Conservation (phyloP, 1,140 invertebrate genomes). For the Drosophila bifasciata region DNA sequence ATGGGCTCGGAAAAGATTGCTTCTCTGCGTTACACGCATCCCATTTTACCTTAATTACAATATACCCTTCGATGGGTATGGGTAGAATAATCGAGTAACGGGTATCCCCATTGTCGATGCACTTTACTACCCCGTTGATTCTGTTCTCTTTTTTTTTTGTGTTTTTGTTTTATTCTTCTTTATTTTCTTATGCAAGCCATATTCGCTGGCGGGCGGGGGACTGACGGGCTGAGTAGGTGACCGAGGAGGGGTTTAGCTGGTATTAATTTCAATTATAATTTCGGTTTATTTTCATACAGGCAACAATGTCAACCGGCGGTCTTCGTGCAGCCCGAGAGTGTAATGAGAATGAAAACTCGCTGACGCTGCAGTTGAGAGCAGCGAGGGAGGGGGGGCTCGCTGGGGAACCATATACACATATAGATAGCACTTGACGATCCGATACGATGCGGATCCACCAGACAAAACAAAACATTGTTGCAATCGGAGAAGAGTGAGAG, state of each 20-base stretch:
- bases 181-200: not conserved
- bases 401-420: too few relatives aligned
- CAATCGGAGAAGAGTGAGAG: too few relatives aligned
- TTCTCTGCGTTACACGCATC: too few relatives aligned
- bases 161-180: conserved; percentile 9
- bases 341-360: conserved; percentile 26
- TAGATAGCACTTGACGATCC: not conserved
- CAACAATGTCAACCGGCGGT: conserved; percentile 36
- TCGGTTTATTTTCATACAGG: conserved; percentile 52
- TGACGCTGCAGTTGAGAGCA: conserved; percentile 47
- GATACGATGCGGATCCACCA: too few relatives aligned
- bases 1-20: too few relatives aligned
- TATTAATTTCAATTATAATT: conserved; percentile 39
- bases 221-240: too few relatives aligned
- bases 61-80: too few relatives aligned
- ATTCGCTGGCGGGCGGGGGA: too few relatives aligned
- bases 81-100: not conserved
- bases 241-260: not conserved
- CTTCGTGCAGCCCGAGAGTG: conserved; percentile 4
- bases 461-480: too few relatives aligned
- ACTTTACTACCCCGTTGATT: not conserved
- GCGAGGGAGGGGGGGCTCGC: too few relatives aligned
- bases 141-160: not conserved
- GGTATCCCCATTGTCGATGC: conserved; percentile 7
- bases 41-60: too few relatives aligned